Conservation (phyloP, 2,797 vertebrate genomes). For the Pteropus rufus region DNA sequence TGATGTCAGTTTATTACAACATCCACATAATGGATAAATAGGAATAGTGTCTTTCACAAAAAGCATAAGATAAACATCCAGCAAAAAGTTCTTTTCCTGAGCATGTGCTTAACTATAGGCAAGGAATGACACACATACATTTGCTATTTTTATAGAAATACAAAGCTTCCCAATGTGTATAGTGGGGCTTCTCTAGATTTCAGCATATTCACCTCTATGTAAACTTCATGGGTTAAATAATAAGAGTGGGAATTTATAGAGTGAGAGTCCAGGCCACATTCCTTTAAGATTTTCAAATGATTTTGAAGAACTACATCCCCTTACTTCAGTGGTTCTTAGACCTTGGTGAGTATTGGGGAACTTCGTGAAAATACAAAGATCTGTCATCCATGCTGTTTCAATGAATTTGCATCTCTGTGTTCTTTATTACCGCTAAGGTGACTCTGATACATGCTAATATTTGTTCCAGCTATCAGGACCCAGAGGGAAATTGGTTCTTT, state of each 20-base stretch:
- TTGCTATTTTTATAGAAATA: not conserved
- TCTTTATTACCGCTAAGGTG: not conserved
- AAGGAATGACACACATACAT: not conserved
- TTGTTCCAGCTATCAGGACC: not conserved
- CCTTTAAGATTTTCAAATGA: not conserved
- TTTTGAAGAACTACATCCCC: not conserved
- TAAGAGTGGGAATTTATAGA: too few relatives aligned
- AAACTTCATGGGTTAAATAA: not conserved
- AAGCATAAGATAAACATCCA: not conserved
- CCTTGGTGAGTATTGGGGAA: not conserved
- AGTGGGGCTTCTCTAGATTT: not conserved
- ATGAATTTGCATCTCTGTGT: not conserved
- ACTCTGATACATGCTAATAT: not conserved
- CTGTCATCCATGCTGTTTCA: not conserved
- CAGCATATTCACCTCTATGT: not conserved
- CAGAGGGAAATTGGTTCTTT: not conserved
- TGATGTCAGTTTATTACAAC: not conserved
- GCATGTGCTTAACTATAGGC: not conserved
- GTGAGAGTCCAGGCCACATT: not conserved
- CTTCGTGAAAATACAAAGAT: not conserved
- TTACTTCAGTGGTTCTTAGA: not conserved
- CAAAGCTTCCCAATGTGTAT: not conserved
- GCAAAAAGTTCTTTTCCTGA: not conserved
- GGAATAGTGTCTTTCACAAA: not conserved
- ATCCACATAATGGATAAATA: not conserved